These are phyloP conservation scores for Myiotriccus ornatus DNA, from an alignment of 2,797 vertebrate genomes.

Conservation along the genomic window DNA sequence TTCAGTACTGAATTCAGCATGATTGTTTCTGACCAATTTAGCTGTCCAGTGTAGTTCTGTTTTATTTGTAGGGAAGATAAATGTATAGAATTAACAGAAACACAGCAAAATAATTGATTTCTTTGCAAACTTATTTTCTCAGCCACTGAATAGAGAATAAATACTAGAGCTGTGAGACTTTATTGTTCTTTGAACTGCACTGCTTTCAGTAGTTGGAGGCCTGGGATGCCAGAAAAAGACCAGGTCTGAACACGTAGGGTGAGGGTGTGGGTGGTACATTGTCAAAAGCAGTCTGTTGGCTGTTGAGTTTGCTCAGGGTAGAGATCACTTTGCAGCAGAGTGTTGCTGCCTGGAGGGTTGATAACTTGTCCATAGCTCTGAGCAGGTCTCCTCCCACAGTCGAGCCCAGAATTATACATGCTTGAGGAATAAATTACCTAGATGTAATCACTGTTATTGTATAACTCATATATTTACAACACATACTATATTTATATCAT, in stretches of 20 bases:
- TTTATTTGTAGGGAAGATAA: not conserved
- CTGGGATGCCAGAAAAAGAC: not conserved
- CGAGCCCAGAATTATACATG: not conserved
- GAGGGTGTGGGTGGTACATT: not conserved
- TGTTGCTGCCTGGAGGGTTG: not conserved
- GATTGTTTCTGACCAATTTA: not conserved
- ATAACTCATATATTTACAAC: not conserved
- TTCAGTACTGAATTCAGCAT: not conserved
- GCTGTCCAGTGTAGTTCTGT: rapidly evolving
- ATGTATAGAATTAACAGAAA: not conserved
- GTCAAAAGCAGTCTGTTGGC: not conserved
- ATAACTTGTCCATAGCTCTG: rapidly evolving
- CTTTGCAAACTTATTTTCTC: not conserved
- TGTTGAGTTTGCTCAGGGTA: not conserved
- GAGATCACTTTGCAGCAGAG: not conserved
- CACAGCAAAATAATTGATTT: not conserved
- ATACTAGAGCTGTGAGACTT: not conserved
- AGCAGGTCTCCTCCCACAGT: not conserved
- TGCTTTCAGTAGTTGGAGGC: not conserved
- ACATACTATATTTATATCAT: not conserved
- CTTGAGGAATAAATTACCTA: not conserved
- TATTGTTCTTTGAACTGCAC: not conserved
- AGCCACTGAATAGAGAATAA: not conserved
- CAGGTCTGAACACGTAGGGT: not conserved
- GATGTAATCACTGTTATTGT: not conserved